Conservation (phyloP, 2,113 vertebrate genomes). For the Daubentonia madagascariensis region DNA sequence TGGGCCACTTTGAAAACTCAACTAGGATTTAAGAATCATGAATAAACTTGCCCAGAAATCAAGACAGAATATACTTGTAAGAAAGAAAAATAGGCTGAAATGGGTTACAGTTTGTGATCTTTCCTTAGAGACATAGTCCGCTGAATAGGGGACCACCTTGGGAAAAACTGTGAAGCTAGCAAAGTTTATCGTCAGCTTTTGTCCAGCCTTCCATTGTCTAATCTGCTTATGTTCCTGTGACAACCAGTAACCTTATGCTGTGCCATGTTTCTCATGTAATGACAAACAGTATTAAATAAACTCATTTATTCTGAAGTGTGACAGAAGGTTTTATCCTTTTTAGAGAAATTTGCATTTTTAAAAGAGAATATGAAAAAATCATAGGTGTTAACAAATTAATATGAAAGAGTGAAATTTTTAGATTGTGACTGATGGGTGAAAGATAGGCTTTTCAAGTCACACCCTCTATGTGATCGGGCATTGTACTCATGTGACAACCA, state of each 20-base stretch:
- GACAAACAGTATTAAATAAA: not conserved
- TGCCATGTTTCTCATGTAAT: not conserved
- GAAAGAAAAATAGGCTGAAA: not conserved
- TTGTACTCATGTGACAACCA: not conserved
- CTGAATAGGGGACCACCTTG: not conserved
- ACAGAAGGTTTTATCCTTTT: not conserved
- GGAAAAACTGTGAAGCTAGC: not conserved
- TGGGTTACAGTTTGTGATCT: not conserved
- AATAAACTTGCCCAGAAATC: not conserved
- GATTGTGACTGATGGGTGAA: not conserved
- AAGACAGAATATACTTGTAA: not conserved
- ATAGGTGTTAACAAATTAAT: not conserved
- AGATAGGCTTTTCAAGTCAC: not conserved
- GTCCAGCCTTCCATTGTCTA: not conserved
- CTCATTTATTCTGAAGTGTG: conserved; percentile 6
- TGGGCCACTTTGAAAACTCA: not conserved
- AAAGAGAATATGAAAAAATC: not conserved
- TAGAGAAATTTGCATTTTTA: conserved; percentile 1
- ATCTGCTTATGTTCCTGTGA: not conserved
- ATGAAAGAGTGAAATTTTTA: not conserved
- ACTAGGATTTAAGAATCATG: not conserved
- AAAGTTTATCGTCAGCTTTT: not conserved
- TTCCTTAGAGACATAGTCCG: not conserved
- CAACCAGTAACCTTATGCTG: not conserved
- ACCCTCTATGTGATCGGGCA: no score